A percentile compares a stretch with the other conserved stretches of the same genome.
Conservation (phyloP, 2,888 invertebrate genomes). For the Stenodera caucasica region DNA sequence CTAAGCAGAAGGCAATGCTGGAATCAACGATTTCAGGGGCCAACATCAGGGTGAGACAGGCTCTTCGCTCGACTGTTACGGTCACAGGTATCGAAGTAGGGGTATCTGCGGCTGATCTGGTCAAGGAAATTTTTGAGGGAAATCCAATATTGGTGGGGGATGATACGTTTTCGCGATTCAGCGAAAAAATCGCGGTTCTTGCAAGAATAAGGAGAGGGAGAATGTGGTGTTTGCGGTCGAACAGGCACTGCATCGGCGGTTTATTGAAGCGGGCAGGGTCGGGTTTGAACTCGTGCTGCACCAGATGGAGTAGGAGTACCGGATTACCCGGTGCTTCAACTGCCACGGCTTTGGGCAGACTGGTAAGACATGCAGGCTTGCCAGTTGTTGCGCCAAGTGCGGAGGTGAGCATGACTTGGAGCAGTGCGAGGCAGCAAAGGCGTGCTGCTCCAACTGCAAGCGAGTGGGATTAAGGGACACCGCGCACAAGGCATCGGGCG, state of each 20-base stretch:
- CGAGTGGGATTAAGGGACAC: background rate
- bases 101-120: background rate
- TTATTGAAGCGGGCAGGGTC: background rate
- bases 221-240: conserved; percentile 9
- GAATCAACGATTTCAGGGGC: background rate
- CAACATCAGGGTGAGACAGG: background rate
- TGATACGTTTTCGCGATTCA: background rate
- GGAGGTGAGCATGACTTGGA: conserved; percentile 1
- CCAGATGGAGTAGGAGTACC: background rate
- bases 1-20: background rate
- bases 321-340: conserved; percentile 10
- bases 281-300: background rate
- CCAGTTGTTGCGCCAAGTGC: background rate
- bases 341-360: conserved; percentile 12
- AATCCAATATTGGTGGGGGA: background rate
- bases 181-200: conserved; percentile 4
- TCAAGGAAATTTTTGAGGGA: background rate
- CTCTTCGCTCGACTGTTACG: conserved; percentile 1
- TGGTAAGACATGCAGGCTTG: background rate
- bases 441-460: conserved; percentile 9
- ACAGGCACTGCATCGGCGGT: background rate
- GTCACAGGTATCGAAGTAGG: background rate
- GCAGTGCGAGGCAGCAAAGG: background rate
- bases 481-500: conserved; percentile 2
- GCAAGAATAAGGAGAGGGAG: background rate